phyloP scores from a whole-genome alignment of 2,113 vertebrate species.

The Trichomycterus rosablanca region DNA sequence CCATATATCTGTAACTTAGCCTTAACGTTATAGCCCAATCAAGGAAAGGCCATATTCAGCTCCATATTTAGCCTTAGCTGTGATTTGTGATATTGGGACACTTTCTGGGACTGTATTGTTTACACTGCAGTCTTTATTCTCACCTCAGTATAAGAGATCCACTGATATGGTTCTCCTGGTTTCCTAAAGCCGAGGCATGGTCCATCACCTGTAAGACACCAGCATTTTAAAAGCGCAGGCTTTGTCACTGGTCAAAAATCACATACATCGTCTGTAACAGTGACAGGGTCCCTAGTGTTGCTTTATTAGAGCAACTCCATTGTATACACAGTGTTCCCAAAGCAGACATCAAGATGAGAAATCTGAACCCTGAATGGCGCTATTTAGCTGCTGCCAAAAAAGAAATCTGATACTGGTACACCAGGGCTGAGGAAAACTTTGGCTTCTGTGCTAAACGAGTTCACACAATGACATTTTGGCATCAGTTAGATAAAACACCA shows the following conservation, averaged over 20 bases:
- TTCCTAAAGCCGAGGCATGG: conserved; percentile 71
- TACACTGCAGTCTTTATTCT: conserved; percentile 10
- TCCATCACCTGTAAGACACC: conserved; percentile 54
- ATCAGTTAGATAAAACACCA: no score
- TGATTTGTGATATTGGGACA: no score
- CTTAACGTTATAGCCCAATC: no score
- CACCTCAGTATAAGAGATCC: conserved; percentile 74
- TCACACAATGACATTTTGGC: background rate
- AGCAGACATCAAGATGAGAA: no score
- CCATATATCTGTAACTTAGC: no score
- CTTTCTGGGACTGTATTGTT: no score
- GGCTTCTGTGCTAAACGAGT: no score
- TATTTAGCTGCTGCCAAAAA: conserved; percentile 5
- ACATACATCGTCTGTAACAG: no score
- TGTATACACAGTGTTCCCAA: background rate
- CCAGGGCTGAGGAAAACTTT: background rate
- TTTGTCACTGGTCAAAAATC: no score
- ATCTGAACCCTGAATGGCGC: background rate
- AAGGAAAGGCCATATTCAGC: no score
- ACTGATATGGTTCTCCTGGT: conserved; percentile 68
- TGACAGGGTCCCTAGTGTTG: background rate
- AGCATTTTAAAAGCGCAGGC: background rate
- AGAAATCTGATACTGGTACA: background rate
- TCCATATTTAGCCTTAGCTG: no score
- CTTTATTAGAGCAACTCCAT: background rate